A percentile compares a stretch with the other conserved stretches of the same genome.
Evolutionary conservation across 2,888 invertebrate species (phyloP).

Genomic region (Polydrusus cervinus): DNA sequence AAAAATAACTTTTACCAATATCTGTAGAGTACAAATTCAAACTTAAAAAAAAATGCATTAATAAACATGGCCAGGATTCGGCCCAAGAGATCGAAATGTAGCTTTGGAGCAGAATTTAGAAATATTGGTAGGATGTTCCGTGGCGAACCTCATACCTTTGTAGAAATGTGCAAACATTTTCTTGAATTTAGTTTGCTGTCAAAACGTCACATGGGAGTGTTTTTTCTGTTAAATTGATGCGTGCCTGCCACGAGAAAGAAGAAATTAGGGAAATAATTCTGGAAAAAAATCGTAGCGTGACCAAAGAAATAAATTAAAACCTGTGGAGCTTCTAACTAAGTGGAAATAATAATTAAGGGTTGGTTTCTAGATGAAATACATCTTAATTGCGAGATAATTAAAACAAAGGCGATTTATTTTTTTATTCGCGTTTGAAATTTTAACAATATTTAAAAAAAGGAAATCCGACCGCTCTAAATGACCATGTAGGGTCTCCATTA

Average conservation of each 20-base stretch:
- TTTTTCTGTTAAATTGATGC: conserved; percentile 19
- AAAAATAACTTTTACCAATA: too few species aligned
- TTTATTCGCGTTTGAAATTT: background rate
- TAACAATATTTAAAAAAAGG: too few species aligned
- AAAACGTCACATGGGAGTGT: background rate
- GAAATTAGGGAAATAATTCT: conserved; percentile 17
- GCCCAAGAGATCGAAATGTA: too few species aligned
- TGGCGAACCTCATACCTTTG: too few species aligned
- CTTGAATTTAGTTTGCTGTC: background rate
- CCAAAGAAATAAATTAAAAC: conserved; percentile 43
- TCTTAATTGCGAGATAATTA: conserved; percentile 25
- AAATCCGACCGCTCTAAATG: too few species aligned
- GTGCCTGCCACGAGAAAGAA: conserved; percentile 9
- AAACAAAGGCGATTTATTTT: conserved; percentile 1
- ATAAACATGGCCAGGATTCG: too few species aligned
- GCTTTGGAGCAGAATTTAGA: too few species aligned
- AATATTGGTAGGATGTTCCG: too few species aligned
- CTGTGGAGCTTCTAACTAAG: conserved; percentile 33
- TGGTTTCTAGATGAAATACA: conserved; percentile 15
- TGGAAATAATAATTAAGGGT: conserved; percentile 40
- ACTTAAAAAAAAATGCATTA: too few species aligned
- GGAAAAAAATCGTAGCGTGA: conserved; percentile 36
- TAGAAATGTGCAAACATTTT: background rate
- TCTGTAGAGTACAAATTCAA: too few species aligned
- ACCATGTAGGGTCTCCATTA: too few species aligned